These are phyloP conservation scores for Trissolcus japonicus DNA, from an alignment of 2,888 invertebrate genomes.

Conservation along the genomic window DNA sequence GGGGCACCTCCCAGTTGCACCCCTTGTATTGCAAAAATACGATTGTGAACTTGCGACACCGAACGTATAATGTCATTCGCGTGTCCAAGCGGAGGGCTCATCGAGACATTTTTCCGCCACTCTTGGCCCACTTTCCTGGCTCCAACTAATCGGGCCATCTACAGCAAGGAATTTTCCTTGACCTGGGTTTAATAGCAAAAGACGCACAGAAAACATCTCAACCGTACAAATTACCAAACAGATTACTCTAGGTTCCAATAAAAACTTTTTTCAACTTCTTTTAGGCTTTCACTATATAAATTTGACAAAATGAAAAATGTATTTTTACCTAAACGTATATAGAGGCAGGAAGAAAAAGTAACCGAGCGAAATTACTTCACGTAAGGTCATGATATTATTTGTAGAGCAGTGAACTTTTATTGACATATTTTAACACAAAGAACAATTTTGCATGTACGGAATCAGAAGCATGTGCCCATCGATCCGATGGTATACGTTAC, in stretches of 20 bases:
- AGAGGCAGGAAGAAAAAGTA: too few relatives aligned
- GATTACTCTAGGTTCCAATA: conserved; percentile 1
- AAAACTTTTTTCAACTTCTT: background rate
- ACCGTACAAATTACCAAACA: conserved; percentile 1
- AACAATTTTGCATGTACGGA: too few relatives aligned
- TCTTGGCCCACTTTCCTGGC: conserved; percentile 23
- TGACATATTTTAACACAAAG: too few relatives aligned
- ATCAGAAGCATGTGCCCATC: too few relatives aligned
- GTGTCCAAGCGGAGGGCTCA: conserved; percentile 9
- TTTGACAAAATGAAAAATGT: too few relatives aligned
- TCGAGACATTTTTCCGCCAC: conserved; percentile 21
- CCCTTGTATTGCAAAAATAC: conserved; percentile 3
- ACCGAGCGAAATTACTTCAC: too few relatives aligned
- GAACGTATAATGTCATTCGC: background rate
- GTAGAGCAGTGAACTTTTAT: too few relatives aligned
- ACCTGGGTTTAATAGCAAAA: conserved; percentile 15
- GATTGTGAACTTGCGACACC: too few relatives aligned
- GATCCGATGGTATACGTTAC: too few relatives aligned
- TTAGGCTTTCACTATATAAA: too few relatives aligned
- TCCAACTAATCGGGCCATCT: conserved; percentile 14
- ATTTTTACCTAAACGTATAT: too few relatives aligned
- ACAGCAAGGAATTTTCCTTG: conserved; percentile 26
- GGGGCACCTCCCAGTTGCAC: conserved; percentile 5
- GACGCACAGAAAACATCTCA: conserved; percentile 1
- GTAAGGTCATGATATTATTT: too few relatives aligned